Evolutionary conservation across 2,888 invertebrate species (phyloP), one percentile per base, ranked within the genome.

Genomic region (Eulithis prunata): DNA sequence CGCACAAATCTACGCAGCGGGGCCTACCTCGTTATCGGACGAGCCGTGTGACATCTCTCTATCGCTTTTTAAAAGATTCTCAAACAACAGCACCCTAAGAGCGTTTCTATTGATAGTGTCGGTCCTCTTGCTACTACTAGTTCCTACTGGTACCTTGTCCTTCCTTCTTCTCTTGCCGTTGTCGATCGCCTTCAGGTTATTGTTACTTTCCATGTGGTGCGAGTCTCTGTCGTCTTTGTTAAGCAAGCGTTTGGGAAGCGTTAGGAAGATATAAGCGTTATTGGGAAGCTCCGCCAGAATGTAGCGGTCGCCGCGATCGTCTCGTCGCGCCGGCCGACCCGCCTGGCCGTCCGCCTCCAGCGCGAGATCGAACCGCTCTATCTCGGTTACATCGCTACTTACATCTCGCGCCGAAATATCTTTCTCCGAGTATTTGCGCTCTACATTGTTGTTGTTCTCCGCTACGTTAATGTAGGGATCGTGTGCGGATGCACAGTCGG

Each of bases 191-290:
- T 76, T 71, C 62, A 66, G 64, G 66, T 73, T 74, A 68, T 72
- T 75, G 66, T 72, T 73, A 66, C 71, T 75, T 67, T 79, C 75
- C 41, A 79, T 68, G 68, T 83, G 80, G 61, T 70, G 71, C 61
- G 79, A 53, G 57, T 66, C 68, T 63, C 62, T 65, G 57, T 69
- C 66, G 47, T 69, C 63, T 59, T 65, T 68, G 66, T 56, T 63
- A 57, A 81, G 68, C 71, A 84, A 81, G 81, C 81, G 80, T 75
- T 85, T 81, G 68, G 88, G 86, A 72, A 87, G 78, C 74, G 89
- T 87, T 84, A 89, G 79, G 76, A 87, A 83, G 62, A 88, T 75
- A 72, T 83, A 88, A 82, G 89, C 82, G 75, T 86, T 87, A 75
- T 85, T 85, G 76, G 85, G 78, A 70, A 86, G 76, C 66, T 86